Percentiles rank a stretch among this genome's conserved stretches.
Conservation (phyloP, 2,888 invertebrate species). For the Noctua pronuba region DNA sequence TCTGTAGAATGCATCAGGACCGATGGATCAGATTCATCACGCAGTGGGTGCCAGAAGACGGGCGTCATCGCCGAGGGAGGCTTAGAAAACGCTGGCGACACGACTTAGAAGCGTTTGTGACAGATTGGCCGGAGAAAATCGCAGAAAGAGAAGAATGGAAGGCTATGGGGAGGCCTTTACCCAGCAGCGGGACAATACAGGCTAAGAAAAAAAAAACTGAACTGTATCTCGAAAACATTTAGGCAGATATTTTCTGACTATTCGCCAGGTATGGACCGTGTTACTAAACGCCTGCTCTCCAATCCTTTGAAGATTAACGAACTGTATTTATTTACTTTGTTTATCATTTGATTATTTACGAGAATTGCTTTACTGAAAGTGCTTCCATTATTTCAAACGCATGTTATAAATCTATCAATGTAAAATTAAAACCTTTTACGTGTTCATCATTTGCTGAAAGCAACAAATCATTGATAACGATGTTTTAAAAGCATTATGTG, state of each 20-base stretch:
- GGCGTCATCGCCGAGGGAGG: too few relatives aligned
- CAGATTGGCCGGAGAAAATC: too few relatives aligned
- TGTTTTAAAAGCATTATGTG: slow-evolving; percentile 43
- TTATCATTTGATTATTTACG: slow-evolving; percentile 41
- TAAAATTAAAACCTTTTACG: slow-evolving; percentile 41
- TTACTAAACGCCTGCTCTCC: slow-evolving; percentile 7
- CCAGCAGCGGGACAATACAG: too few relatives aligned
- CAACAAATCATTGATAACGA: slow-evolving; percentile 40
- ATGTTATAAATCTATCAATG: slow-evolving; percentile 52
- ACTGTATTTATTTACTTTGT: slow-evolving; percentile 22
- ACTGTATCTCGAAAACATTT: slow-evolving; percentile 26
- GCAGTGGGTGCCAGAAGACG: too few relatives aligned
- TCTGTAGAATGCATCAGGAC: too few relatives aligned
- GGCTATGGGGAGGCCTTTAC: too few relatives aligned
- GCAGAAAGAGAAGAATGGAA: too few relatives aligned
- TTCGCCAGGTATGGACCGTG: neutral
- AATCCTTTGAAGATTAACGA: slow-evolving; percentile 30
- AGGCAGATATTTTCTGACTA: slow-evolving; percentile 7
- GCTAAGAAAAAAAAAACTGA: too few relatives aligned
- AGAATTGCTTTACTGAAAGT: slow-evolving; percentile 35
- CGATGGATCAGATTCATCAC: too few relatives aligned
- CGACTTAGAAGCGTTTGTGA: too few relatives aligned
- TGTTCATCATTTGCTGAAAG: slow-evolving; percentile 24
- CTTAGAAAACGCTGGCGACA: too few relatives aligned
- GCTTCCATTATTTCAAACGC: slow-evolving; percentile 46